Conservation (phyloP, 2,888 invertebrate species). For the Gnatocerus cornutus region DNA sequence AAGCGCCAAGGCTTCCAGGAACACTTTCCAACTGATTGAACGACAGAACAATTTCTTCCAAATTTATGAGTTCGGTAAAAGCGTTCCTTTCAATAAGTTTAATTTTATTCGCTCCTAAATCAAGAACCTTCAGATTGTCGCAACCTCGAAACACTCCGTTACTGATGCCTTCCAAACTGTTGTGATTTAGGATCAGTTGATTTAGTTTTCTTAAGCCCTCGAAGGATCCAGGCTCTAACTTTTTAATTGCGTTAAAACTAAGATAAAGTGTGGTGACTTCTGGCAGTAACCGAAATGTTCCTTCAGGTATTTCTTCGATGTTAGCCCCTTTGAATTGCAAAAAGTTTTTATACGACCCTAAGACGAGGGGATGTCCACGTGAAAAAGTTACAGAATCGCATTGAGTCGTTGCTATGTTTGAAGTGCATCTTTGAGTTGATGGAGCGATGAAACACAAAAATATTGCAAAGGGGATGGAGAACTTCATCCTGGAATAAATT, state of each 20-base stretch:
- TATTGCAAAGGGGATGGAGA: conserved; percentile 3
- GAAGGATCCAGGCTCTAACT: conserved; percentile 42
- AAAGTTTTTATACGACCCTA: conserved; percentile 35
- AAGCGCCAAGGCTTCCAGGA: conserved; percentile 38
- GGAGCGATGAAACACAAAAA: conserved; percentile 3
- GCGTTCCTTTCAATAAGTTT: conserved; percentile 43
- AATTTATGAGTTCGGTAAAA: conserved; percentile 42
- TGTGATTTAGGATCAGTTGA: conserved; percentile 39
- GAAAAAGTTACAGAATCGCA: conserved; percentile 33
- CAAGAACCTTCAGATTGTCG: conserved; percentile 32
- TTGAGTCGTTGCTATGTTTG: conserved; percentile 42
- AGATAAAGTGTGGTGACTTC: conserved; percentile 46
- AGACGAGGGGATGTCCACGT: conserved; percentile 27
- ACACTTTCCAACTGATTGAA: conserved; percentile 44
- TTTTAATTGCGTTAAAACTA: conserved; percentile 48
- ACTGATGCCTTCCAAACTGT: conserved; percentile 30
- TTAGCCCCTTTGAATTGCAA: conserved; percentile 34
- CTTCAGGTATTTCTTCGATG: conserved; percentile 40
- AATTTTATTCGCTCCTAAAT: conserved; percentile 46
- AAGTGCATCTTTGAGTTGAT: conserved; percentile 38
- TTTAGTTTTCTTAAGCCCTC: conserved; percentile 42
- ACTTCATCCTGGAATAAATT: not conserved
- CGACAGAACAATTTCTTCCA: conserved; percentile 44
- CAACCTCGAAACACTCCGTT: conserved; percentile 43
- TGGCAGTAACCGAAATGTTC: conserved; percentile 42